A percentile compares a stretch with the other conserved stretches of the same genome.
Conservation (phyloP, 2,113 vertebrate genomes). For the Leptocoma aspasia region DNA sequence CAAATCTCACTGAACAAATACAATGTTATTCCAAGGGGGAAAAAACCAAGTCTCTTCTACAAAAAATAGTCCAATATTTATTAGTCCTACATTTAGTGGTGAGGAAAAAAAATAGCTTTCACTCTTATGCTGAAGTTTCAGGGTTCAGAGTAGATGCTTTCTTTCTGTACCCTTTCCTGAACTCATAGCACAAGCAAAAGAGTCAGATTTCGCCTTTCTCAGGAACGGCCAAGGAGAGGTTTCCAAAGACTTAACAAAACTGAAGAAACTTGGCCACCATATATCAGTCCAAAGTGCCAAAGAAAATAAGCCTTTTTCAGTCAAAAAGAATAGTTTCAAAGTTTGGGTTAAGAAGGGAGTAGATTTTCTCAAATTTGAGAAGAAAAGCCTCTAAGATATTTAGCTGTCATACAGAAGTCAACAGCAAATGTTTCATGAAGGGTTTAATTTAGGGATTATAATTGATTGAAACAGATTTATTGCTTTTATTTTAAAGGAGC, state of each 20-base stretch:
- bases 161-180: neutral
- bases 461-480: neutral
- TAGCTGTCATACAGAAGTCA: neutral
- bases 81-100: neutral
- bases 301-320: neutral
- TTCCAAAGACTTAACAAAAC: neutral
- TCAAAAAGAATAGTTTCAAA: neutral
- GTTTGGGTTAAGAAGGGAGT: neutral
- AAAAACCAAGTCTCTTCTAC: neutral
- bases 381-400: neutral
- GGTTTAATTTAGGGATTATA: neutral
- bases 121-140: neutral
- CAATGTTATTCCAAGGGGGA: rapidly evolving
- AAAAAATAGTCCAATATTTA: neutral
- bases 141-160: neutral
- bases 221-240: neutral
- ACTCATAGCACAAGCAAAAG: neutral
- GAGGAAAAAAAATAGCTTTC: neutral
- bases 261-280: neutral
- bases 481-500: neutral
- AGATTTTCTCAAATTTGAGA: neutral
- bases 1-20: neutral
- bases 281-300: neutral
- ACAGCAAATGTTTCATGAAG: neutral
- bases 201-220: neutral